Evolutionary conservation across 2,888 invertebrate genomes (phyloP).

Genomic region (Aleiodes alternator): DNA sequence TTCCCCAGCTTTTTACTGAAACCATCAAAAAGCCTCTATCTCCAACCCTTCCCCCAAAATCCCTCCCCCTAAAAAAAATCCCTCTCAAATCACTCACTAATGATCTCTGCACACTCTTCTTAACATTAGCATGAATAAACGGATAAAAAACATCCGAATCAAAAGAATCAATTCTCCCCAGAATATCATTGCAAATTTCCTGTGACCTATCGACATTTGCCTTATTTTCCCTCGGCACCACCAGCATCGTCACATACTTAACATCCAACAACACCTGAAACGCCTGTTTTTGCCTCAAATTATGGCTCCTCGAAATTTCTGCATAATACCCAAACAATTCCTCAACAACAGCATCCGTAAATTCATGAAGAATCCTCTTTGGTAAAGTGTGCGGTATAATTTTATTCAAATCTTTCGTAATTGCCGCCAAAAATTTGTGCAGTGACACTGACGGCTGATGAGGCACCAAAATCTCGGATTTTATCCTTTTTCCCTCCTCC

Average conservation of each 20-base stretch:
- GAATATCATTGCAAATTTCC: constrained; percentile 82
- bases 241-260: constrained; percentile 84
- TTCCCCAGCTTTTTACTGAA: too few relatives aligned
- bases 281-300: constrained; percentile 82
- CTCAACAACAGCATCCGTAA: constrained; percentile 68
- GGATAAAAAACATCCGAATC: constrained; percentile 94
- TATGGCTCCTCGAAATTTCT: constrained; percentile 65
- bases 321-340: constrained; percentile 72
- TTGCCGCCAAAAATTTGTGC: constrained; percentile 82
- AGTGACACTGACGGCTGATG: constrained; percentile 86
- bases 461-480: constrained; percentile 90
- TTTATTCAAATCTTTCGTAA: constrained; percentile 82
- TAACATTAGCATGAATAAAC: constrained; percentile 85
- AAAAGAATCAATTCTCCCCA: constrained; percentile 91
- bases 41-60: too few relatives aligned
- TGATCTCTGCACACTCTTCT: constrained; percentile 84
- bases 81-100: constrained; percentile 81
- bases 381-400: constrained; percentile 87
- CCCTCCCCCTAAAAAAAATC: too few relatives aligned
- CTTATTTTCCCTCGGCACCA: constrained; percentile 85
- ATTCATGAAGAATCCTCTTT: constrained; percentile 74
- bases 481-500: constrained; percentile 87
- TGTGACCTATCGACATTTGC: constrained; percentile 80
- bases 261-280: constrained; percentile 91
- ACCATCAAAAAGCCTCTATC: too few relatives aligned